Base-by-base conservation (phyloP, 2,797 vertebrate species). In the Alcedo atthis region DNA sequence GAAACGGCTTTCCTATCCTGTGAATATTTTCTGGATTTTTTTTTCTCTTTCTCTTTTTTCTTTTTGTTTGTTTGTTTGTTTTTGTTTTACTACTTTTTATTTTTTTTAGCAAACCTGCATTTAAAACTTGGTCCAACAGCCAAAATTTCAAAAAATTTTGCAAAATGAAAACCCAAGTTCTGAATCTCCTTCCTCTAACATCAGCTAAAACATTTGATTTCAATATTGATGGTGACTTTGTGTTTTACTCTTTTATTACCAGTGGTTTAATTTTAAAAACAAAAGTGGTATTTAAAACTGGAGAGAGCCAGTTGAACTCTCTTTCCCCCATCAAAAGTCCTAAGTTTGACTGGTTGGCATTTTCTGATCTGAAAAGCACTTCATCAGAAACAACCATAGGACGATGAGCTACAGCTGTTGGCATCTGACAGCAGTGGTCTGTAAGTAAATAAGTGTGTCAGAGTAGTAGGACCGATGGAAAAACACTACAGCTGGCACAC, bases 1-100 rank as follows among this genome's bases (percentile, higher is more conserved):
- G 94, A 96, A 96, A 95, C 26, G 6, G 85, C 81, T 95, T 96
- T 95, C 89, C 93, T 95, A 94, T 92, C 93, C 93, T 96, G 95
- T 87, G 95, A 96, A 95, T 66, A 78, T 95, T 95, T 96, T 96
- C 91, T 93, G 82, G 73, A 93, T 87, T 91, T 93, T 43, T 57
- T 95, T 77, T 75, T 14, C 14, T 55, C 13, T 40, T 18, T 8
- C 78, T 71, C 63, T 71, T 75, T 81, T 59, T 26, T 25, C 25
- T 86, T 78, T 57, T 89, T 78, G 32, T 33, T 63, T 77, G 63
- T 76, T 90, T 86, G 11, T 85, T 91, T 93, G 33, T 81, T 93
- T 40, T 40, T 37, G 5, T 37, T 37, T 37, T 37, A 37, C 37
- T 5, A 11, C 10, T 86, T 89, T 92, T 42, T n/a, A n/a, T 63